Base-by-base conservation (phyloP, 2,888 invertebrate species). In the Sipha maydis region DNA sequence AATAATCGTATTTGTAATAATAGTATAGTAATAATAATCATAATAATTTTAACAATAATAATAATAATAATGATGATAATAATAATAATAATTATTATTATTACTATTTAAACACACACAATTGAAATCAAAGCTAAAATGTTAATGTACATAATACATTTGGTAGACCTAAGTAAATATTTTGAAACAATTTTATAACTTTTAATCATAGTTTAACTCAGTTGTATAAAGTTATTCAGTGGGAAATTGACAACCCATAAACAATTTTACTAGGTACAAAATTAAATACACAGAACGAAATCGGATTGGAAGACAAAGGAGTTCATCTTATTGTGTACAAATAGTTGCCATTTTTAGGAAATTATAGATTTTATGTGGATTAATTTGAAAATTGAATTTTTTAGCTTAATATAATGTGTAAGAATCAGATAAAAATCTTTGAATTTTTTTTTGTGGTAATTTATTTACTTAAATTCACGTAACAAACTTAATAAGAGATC, bases 281-380 rank as follows among this genome's bases (percentile, higher is more conserved):
- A 86, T 86, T 48, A 80, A 82, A 67, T 80, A 88, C 80, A 75
- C 80, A 82, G 88, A 82, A 88, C 48, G 88, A 82, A 88, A 88
- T 88, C 75, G 67, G 67, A 82, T 73, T 88, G 88, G 88, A 88
- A 88, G 88, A 88, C 88, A 88, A 82, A 88, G 82, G 88, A 88
- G 88, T 88, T 88, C 88, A 82, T 88, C 76, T 85, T 85, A 69
- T 76, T 78, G 67, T 85, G 85, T 85, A 77, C 69, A 84, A 85
- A 85, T 78, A 85, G 34, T 84, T 85, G 31, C 31, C 75, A 75
- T 67, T 19, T 28, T 41, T 76, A 48, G 67, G 76, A 61, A 77
- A 76, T 67, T 21, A 41, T 61, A n/a, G 41, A 31, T 25, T 71
- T 34, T 11, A 78, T 17, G 41, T 67, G 38, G 14, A 41, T 83